phyloP scores from a whole-genome alignment of 2,888 invertebrate species.

The Dasysyrphus tricinctus region DNA sequence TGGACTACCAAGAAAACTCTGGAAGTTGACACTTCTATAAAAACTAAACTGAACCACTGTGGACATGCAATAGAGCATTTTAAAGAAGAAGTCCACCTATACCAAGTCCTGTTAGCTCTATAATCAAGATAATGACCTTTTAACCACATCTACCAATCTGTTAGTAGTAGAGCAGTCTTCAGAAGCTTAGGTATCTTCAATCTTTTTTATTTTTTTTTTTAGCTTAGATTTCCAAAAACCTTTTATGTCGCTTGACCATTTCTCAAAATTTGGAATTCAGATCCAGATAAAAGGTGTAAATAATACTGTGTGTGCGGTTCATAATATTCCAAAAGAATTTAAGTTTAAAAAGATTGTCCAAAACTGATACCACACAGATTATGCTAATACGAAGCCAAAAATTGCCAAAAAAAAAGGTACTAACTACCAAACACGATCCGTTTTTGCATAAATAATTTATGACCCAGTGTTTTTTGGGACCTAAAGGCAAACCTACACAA shows the following conservation, averaged over 20 bases:
- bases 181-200: not conserved
- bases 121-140: too few relatives aligned
- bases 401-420: constrained; percentile 1
- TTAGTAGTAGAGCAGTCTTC: not conserved
- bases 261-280: not conserved
- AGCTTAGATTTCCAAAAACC: not conserved
- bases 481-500: not conserved
- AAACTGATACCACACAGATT: constrained; percentile 57
- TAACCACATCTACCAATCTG: too few relatives aligned
- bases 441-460: constrained; percentile 70
- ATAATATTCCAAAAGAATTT: constrained; percentile 30
- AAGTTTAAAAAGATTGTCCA: constrained; percentile 40
- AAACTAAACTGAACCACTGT: too few relatives aligned
- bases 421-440: constrained; percentile 45
- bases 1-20: too few relatives aligned
- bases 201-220: not conserved
- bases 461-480: constrained; percentile 13
- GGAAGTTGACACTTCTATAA: too few relatives aligned
- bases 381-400: constrained; percentile 61
- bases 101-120: too few relatives aligned
- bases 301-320: not conserved
- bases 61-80: too few relatives aligned
- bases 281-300: constrained; percentile 18
- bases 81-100: too few relatives aligned
- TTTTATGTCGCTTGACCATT: not conserved